Conservation (phyloP, 2,888 invertebrate genomes). For the Folsomia candida region DNA sequence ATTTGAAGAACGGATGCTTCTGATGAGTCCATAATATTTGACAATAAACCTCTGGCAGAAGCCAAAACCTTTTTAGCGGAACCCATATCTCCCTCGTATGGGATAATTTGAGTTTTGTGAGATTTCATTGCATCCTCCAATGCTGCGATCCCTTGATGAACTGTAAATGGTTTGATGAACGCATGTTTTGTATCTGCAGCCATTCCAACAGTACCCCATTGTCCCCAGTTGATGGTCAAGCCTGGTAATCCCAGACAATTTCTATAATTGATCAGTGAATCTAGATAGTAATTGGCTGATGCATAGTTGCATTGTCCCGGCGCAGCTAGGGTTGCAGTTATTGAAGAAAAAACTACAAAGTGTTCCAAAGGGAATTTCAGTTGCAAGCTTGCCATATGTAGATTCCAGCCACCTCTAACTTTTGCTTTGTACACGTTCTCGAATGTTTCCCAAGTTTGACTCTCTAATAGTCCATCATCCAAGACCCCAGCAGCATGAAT, state of each 20-base stretch:
- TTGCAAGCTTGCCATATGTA: conserved; percentile 13
- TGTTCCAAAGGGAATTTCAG: conserved; percentile 13
- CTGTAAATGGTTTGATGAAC: conserved; percentile 1
- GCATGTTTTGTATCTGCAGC: conserved; percentile 5
- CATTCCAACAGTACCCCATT: conserved; percentile 17
- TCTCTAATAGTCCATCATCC: conserved; percentile 7
- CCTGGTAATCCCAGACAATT: conserved; percentile 17
- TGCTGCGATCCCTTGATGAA: conserved; percentile 1
- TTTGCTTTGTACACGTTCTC: conserved; percentile 11
- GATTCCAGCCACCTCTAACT: conserved; percentile 19
- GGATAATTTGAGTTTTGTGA: not conserved
- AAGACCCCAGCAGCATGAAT: conserved; percentile 21
- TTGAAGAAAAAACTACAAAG: conserved; percentile 26
- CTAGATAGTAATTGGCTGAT: conserved; percentile 19
- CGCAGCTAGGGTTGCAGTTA: conserved; percentile 13
- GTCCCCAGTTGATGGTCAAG: conserved; percentile 23
- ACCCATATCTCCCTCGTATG: not conserved
- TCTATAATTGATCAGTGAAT: conserved; percentile 17
- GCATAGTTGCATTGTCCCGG: conserved; percentile 24
- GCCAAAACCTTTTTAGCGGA: not conserved
- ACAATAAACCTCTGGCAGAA: too few species aligned
- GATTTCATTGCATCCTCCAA: conserved; percentile 9
- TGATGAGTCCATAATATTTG: too few species aligned
- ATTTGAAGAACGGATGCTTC: too few species aligned
- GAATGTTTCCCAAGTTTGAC: conserved; percentile 19